Percentiles rank a stretch among this genome's conserved stretches.
These are phyloP conservation scores for Eulithis testata DNA, from an alignment of 2,888 invertebrate species.

Conservation along the genomic window DNA sequence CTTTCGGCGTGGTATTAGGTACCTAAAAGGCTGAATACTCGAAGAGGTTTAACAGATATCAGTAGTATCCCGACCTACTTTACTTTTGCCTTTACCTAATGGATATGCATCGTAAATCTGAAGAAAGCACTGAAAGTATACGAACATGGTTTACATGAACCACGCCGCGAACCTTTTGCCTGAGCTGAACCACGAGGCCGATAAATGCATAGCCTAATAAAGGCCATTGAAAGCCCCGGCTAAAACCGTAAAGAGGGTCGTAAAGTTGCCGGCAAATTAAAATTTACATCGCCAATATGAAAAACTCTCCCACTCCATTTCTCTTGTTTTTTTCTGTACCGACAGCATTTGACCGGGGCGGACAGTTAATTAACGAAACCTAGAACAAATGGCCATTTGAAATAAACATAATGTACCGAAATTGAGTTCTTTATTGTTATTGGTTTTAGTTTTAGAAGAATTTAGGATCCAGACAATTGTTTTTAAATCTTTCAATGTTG, in stretches of 20 bases:
- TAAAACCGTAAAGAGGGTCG: conserved; percentile 81
- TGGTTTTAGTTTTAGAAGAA: conserved; percentile 24
- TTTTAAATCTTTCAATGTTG: conserved; percentile 27
- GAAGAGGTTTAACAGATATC: conserved; percentile 4
- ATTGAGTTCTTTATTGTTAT: conserved; percentile 38
- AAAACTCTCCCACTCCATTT: conserved; percentile 74
- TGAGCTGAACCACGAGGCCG: conserved; percentile 58
- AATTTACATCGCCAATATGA: conserved; percentile 83
- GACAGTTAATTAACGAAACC: conserved; percentile 80
- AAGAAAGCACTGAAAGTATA: conserved; percentile 19
- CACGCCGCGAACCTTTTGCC: conserved; percentile 41
- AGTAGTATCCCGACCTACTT: conserved; percentile 9
- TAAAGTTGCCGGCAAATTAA: conserved; percentile 82
- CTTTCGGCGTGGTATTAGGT: background rate
- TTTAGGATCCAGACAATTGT: conserved; percentile 16
- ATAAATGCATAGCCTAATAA: conserved; percentile 79
- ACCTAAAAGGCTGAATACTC: conserved; percentile 21
- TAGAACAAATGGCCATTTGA: conserved; percentile 71
- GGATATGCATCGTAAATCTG: conserved; percentile 20
- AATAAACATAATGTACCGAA: conserved; percentile 59
- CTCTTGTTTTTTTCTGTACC: conserved; percentile 71
- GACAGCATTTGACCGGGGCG: conserved; percentile 73
- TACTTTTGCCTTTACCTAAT: conserved; percentile 13
- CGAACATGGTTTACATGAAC: conserved; percentile 25
- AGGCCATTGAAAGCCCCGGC: conserved; percentile 73